These are phyloP conservation scores for Holotrichia oblita DNA, from an alignment of 1,140 invertebrate genomes.

Conservation along the genomic window DNA sequence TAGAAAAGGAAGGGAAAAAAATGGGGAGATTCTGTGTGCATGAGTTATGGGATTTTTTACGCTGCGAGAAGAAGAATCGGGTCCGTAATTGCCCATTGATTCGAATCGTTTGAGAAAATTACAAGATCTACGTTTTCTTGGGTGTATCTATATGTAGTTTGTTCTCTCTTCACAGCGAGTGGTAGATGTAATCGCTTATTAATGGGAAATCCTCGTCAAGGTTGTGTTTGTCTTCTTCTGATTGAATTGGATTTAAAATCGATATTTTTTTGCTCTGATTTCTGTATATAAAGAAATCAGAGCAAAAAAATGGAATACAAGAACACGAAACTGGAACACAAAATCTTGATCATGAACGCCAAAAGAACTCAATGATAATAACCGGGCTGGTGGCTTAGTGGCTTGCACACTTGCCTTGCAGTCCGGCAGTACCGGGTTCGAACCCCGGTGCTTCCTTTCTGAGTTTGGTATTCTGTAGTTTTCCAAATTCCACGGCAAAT, in stretches of 20 bases:
- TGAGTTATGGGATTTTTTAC: slow-evolving; percentile 32
- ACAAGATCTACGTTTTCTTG: not conserved
- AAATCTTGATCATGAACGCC: no score
- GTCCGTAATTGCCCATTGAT: not conserved
- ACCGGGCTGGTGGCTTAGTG: no score
- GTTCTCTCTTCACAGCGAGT: not conserved
- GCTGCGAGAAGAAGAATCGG: not conserved
- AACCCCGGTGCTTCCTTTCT: no score
- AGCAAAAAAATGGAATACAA: no score
- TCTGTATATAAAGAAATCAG: no score
- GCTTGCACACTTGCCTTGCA: no score
- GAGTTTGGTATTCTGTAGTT: no score
- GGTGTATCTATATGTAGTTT: no score
- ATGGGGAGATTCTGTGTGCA: not conserved
- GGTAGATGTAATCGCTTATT: not conserved
- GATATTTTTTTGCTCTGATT: not conserved
- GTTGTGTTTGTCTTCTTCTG: not conserved
- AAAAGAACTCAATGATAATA: no score
- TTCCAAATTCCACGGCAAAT: no score
- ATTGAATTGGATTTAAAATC: not conserved
- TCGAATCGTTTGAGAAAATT: slow-evolving; percentile 30
- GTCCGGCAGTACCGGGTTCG: no score
- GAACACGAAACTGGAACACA: no score
- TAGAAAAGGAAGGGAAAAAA: not conserved
- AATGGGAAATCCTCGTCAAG: not conserved